Evolutionary conservation across 2,797 vertebrate genomes (phyloP).

Genomic region (Eospalax fontanierii): DNA sequence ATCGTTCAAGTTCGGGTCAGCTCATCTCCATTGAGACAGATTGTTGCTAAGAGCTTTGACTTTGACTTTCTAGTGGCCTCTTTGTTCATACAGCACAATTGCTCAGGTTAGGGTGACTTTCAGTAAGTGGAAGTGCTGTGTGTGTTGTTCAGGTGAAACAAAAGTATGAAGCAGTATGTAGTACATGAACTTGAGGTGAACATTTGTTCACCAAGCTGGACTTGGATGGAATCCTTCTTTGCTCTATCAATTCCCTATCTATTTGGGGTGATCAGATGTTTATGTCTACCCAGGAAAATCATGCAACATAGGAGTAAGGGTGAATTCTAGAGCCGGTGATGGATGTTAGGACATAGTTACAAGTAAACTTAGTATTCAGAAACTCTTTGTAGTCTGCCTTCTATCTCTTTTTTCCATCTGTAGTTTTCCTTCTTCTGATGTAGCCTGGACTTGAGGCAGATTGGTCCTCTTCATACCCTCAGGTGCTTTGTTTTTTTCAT

Average conservation of each 20-base stretch:
- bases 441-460: slow-evolving; percentile 9
- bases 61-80: slow-evolving; percentile 91
- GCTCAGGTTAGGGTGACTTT: slow-evolving; percentile 92
- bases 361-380: not conserved
- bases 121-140: slow-evolving; percentile 67
- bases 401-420: not conserved
- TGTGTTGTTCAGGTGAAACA: slow-evolving; percentile 64
- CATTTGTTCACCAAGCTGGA: not conserved
- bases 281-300: not conserved
- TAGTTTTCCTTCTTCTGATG: slow-evolving; percentile 38
- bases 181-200: not conserved
- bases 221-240: not conserved
- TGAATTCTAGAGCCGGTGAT: not conserved
- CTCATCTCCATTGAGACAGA: slow-evolving; percentile 87
- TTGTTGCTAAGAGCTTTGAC: slow-evolving; percentile 89
- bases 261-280: not conserved
- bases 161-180: slow-evolving; percentile 9
- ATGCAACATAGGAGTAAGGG: not conserved
- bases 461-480: not conserved
- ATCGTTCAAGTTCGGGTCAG: slow-evolving; percentile 87
- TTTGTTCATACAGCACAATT: slow-evolving; percentile 94
- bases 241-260: not conserved
- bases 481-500: not conserved
- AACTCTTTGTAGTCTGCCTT: not conserved
- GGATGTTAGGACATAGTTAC: not conserved